A percentile compares a stretch with the other conserved stretches of the same genome.
phyloP scores from a whole-genome alignment of 2,888 invertebrate genomes.

The Criorhina ranunculi region DNA sequence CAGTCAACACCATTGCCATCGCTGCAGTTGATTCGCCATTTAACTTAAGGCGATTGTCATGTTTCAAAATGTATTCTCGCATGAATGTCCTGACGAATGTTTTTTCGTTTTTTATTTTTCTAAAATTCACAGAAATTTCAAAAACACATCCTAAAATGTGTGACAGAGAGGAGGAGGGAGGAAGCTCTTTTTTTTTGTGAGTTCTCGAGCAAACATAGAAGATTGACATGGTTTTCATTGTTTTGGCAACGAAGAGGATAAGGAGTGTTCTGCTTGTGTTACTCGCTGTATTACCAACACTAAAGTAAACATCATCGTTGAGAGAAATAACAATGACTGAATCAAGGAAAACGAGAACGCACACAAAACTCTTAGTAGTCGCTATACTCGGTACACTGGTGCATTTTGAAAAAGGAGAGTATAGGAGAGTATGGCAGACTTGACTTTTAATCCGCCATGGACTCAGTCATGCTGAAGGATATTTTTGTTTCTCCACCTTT shows the following conservation, averaged over 20 bases:
- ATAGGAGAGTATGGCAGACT: constrained; percentile 30
- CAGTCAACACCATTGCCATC: not conserved
- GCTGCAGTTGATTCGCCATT: constrained; percentile 26
- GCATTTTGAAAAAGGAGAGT: constrained; percentile 2
- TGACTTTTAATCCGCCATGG: constrained; percentile 70
- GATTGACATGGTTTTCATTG: constrained; percentile 71
- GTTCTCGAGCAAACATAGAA: constrained; percentile 36
- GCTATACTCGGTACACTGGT: too few relatives aligned
- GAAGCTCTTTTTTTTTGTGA: constrained; percentile 11
- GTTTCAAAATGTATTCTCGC: constrained; percentile 1
- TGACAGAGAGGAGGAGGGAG: too few relatives aligned
- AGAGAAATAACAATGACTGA: constrained; percentile 52
- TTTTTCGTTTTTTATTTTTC: not conserved
- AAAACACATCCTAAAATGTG: constrained; percentile 12
- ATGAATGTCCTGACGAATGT: constrained; percentile 31
- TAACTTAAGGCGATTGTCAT: constrained; percentile 11
- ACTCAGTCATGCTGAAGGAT: constrained; percentile 61
- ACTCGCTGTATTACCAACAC: constrained; percentile 33
- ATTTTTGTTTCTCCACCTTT: constrained; percentile 1
- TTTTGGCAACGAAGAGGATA: constrained; percentile 50
- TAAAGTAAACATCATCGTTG: constrained; percentile 50
- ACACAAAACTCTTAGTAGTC: constrained; percentile 6
- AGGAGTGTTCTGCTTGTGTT: constrained; percentile 44
- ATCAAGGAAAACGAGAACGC: constrained; percentile 36
- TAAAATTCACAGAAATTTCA: constrained; percentile 27